Evolutionary conservation across 2,888 invertebrate species (phyloP), one percentile per base, ranked within the genome.

Genomic region (Galeruca laticollis): DNA sequence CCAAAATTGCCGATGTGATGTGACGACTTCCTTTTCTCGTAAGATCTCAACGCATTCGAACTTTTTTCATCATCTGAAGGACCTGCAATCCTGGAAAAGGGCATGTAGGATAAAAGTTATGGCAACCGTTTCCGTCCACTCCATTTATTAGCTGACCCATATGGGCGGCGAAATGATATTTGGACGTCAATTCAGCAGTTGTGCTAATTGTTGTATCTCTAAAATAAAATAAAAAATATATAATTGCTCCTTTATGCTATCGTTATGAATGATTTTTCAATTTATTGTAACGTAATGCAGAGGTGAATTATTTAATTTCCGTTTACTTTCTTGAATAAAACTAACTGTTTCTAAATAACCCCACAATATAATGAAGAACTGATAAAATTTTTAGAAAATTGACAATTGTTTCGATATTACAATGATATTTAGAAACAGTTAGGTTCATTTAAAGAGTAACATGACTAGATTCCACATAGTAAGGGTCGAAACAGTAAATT

Each of bases 131-230:
- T 76, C 90, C 90, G 80, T 90, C 90, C 56, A 91, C 85, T 21
- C 90, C 90, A 57, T 90, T 87, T 71, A 91, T 89, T 73, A 91
- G 84, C 83, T 91, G 90, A 68, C 90, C 91, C 90, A 91, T 91
- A 82, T 91, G 91, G 21, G 90, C 90, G 10, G 90, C 91, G 80
- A 90, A 90, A 81, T 90, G 90, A 79, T 90, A 90, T 78, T 88
- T 88, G 40, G 90, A 90, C 0, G 90, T 88, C 69, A 90, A 87
- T 84, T 90, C 90, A 15, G 89, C 90, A 76, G 89, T 88, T 35
- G 88, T 88, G 73, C 88, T 88, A 75, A 91, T 86, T 68, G 89
- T 90, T 33, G 90, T 90, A 77, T 90, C 90, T 78, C 91, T 91
- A 85, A 73, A 82, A 82, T 26, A 26, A 64, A 56, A 26, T 6